These are phyloP conservation scores for Falcunculus frontatus DNA, from an alignment of 2,113 vertebrate species.

Conservation along the genomic window DNA sequence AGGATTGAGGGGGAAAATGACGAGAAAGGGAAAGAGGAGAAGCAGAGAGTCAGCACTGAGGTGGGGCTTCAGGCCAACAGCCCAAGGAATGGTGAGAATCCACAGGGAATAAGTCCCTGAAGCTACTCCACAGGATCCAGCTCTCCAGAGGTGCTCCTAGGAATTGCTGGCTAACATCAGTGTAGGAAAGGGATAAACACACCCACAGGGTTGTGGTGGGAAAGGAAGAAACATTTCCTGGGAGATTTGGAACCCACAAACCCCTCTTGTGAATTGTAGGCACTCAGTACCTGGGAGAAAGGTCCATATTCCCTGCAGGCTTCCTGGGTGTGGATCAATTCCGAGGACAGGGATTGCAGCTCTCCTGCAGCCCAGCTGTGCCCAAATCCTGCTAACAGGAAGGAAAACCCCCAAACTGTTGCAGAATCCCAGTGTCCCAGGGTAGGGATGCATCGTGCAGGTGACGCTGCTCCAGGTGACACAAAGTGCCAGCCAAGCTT, in stretches of 20 bases:
- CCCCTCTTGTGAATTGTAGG: background rate
- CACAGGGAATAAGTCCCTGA: too few species aligned
- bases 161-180: background rate
- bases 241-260: background rate
- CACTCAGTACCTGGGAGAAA: background rate
- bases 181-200: background rate
- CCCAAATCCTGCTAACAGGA: accelerated
- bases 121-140: background rate
- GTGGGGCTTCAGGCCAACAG: background rate
- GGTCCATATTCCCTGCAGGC: background rate
- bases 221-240: background rate
- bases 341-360: background rate
- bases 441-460: too few species aligned
- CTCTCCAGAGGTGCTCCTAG: background rate
- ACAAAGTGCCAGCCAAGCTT: background rate
- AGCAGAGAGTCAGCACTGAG: background rate
- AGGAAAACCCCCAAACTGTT: background rate
- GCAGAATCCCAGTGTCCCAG: background rate
- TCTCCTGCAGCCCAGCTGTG: background rate
- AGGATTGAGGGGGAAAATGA: accelerated
- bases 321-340: accelerated
- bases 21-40: background rate
- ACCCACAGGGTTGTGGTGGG: accelerated
- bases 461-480: background rate
- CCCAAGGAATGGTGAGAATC: background rate